Conservation (phyloP, 2,113 vertebrate species). For the Egretta garzetta region DNA sequence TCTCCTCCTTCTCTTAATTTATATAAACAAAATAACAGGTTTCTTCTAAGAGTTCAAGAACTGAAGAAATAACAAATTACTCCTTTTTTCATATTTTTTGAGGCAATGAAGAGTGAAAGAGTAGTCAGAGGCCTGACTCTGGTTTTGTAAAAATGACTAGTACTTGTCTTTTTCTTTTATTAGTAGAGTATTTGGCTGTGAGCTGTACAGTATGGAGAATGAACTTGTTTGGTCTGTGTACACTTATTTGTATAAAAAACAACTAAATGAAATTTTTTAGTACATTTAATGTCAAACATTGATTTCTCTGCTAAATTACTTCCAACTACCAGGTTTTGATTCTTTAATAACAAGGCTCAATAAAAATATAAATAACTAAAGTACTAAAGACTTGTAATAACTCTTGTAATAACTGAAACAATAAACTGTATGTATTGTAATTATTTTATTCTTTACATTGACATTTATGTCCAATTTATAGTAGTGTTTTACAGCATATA, state of each 20-base stretch:
- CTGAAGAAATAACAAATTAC: neutral
- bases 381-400: neutral
- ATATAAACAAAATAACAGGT: neutral
- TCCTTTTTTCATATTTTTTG: neutral
- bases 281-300: neutral
- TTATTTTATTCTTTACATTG: neutral
- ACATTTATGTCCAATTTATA: neutral
- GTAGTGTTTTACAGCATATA: neutral
- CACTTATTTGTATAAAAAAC: neutral
- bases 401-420: too few relatives aligned
- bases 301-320: neutral
- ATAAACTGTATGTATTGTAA: neutral
- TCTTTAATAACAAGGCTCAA: neutral
- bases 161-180: neutral
- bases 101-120: neutral
- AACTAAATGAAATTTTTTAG: neutral
- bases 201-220: neutral
- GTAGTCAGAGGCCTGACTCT: neutral
- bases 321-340: neutral
- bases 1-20: neutral
- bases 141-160: neutral
- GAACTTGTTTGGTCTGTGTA: neutral
- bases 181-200: neutral
- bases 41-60: neutral
- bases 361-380: neutral